These are phyloP conservation scores for Lepisosteus osseus DNA, from an alignment of 2,113 vertebrate species.

Conservation along the genomic window DNA sequence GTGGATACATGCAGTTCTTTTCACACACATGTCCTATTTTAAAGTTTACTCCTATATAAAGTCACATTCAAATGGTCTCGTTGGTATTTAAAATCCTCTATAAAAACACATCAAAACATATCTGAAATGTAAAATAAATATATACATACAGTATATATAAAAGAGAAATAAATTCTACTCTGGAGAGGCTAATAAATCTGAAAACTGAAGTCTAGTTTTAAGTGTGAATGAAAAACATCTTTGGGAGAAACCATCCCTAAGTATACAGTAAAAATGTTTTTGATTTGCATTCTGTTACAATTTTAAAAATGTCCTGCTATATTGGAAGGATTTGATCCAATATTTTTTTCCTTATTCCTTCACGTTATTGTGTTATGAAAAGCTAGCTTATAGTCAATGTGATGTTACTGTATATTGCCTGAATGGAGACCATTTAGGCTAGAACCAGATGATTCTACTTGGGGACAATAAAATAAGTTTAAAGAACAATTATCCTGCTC, in stretches of 20 bases:
- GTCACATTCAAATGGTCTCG: conserved; percentile 24
- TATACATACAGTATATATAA: conserved; percentile 3
- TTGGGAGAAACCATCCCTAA: conserved; percentile 22
- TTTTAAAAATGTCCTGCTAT: conserved; percentile 34
- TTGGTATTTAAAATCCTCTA: conserved; percentile 17
- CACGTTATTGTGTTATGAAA: conserved; percentile 13
- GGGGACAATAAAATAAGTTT: conserved; percentile 22
- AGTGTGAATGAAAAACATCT: conserved; percentile 26
- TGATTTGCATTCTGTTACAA: conserved; percentile 51
- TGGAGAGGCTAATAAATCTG: conserved; percentile 33
- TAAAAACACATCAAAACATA: conserved; percentile 20
- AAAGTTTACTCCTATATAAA: conserved; percentile 25
- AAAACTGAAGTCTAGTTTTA: conserved; percentile 45
- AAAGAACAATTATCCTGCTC: conserved; percentile 18
- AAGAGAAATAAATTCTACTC: conserved; percentile 4
- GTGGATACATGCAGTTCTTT: conserved; percentile 54
- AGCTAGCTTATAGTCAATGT: conserved; percentile 20
- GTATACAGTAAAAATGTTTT: conserved; percentile 38
- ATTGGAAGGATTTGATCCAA: conserved; percentile 22
- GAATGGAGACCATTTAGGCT: conserved; percentile 16
- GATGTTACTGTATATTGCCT: conserved; percentile 6
- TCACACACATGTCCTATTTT: conserved; percentile 34
- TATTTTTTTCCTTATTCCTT: conserved; percentile 12
- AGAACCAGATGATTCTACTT: conserved; percentile 9
- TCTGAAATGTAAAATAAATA: background rate